Evolutionary conservation across 2,888 invertebrate species (phyloP).

Genomic region (Halictus quadricinctus): DNA sequence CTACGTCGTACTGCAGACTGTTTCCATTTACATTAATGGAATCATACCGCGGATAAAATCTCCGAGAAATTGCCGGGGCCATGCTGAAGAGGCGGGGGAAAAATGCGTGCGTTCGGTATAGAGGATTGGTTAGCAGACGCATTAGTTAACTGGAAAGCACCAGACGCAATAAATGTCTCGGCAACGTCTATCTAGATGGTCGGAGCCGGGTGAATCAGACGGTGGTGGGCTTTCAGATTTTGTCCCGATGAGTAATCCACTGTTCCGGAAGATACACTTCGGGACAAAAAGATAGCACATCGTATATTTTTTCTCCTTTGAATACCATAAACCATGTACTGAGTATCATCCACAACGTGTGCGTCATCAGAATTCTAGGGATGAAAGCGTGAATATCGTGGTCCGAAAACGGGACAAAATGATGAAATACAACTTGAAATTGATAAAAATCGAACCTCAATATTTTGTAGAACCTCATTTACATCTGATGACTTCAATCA

Average conservation of each 20-base stretch:
- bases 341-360: too few species aligned
- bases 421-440: too few species aligned
- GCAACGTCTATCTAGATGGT: slow-evolving; percentile 32
- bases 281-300: too few species aligned
- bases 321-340: too few species aligned
- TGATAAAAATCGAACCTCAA: too few species aligned
- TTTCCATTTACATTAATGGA: neutral
- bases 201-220: slow-evolving; percentile 46
- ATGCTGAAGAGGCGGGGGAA: neutral
- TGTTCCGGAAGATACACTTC: neutral
- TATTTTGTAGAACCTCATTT: too few species aligned
- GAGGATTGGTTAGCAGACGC: slow-evolving; percentile 21
- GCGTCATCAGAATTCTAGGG: too few species aligned
- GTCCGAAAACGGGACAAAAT: too few species aligned
- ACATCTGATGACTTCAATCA: too few species aligned
- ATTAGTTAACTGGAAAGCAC: slow-evolving; percentile 34
- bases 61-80: neutral
- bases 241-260: slow-evolving; percentile 58
- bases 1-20: neutral
- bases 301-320: too few species aligned
- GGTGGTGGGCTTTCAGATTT: slow-evolving; percentile 46
- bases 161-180: slow-evolving; percentile 36
- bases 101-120: neutral
- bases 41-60: neutral
- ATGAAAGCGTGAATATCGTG: too few species aligned